phyloP scores from a whole-genome alignment of 2,888 invertebrate genomes.

The Artemia sinica region DNA sequence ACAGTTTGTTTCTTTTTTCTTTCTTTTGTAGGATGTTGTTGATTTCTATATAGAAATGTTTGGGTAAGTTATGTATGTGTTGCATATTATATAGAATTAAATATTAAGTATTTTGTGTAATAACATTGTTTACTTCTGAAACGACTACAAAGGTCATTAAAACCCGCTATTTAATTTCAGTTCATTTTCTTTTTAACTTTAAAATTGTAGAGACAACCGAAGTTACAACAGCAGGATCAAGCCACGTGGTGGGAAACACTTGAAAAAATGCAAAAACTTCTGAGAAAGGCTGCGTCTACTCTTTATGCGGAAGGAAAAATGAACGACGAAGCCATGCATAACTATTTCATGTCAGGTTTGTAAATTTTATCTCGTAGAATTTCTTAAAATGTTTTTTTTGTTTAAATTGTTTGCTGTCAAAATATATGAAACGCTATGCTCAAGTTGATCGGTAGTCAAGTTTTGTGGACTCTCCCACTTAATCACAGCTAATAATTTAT shows the following conservation, averaged over 20 bases:
- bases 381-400: neutral
- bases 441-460: too few relatives aligned
- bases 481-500: neutral
- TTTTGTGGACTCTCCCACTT: too few relatives aligned
- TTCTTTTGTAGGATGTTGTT: neutral
- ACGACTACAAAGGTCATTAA: too few relatives aligned
- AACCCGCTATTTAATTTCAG: too few relatives aligned
- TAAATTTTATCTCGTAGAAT: neutral
- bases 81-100: too few relatives aligned
- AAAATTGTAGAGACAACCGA: constrained; percentile 62
- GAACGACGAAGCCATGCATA: constrained; percentile 82
- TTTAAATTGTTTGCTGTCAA: too few relatives aligned
- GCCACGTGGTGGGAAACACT: constrained; percentile 96
- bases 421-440: too few relatives aligned
- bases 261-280: constrained; percentile 79
- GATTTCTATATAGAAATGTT: too few relatives aligned
- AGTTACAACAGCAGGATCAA: constrained; percentile 87
- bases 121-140: too few relatives aligned
- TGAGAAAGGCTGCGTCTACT: constrained; percentile 77
- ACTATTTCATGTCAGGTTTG: constrained; percentile 94
- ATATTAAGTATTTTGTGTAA: too few relatives aligned
- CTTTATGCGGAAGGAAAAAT: constrained; percentile 65
- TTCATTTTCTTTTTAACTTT: too few relatives aligned
- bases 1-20: constrained; percentile 14
- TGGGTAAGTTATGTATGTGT: too few relatives aligned